Evolutionary conservation across 2,113 vertebrate genomes (phyloP).

Genomic region (Salvelinus namaycush): DNA sequence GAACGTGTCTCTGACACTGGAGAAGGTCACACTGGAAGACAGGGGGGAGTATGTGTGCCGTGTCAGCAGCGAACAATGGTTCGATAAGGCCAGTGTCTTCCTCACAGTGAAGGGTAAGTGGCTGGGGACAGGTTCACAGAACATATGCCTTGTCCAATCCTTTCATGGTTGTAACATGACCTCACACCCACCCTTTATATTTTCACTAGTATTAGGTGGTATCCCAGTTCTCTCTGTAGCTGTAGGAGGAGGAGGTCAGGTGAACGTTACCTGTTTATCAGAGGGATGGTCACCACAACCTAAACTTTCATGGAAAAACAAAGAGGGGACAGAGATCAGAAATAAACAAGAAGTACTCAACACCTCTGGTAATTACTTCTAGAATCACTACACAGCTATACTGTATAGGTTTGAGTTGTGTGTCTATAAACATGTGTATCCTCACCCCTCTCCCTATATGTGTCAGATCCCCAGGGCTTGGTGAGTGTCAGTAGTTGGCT

Average conservation of each 20-base stretch:
- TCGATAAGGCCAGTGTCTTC: neutral
- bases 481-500: slow-evolving; percentile 15
- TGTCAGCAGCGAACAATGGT: neutral
- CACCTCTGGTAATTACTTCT: neutral
- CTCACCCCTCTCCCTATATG: too few relatives aligned
- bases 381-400: too few relatives aligned
- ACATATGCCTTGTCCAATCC: too few relatives aligned
- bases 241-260: neutral
- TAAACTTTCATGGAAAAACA: slow-evolving; percentile 19
- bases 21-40: neutral
- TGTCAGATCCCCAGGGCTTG: neutral
- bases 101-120: slow-evolving; percentile 13
- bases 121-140: too few relatives aligned
- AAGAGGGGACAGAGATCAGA: neutral
- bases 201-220: neutral
- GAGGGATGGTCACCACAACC: slow-evolving; percentile 10
- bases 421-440: too few relatives aligned
- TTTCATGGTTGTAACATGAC: too few relatives aligned
- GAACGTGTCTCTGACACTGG: neutral
- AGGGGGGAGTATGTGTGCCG: too few relatives aligned
- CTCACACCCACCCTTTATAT: too few relatives aligned
- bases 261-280: neutral
- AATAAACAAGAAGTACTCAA: neutral
- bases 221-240: neutral
- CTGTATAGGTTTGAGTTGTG: too few relatives aligned